phyloP scores from a whole-genome alignment of 2,888 invertebrate species.

The Sphecodes monilicornis region DNA sequence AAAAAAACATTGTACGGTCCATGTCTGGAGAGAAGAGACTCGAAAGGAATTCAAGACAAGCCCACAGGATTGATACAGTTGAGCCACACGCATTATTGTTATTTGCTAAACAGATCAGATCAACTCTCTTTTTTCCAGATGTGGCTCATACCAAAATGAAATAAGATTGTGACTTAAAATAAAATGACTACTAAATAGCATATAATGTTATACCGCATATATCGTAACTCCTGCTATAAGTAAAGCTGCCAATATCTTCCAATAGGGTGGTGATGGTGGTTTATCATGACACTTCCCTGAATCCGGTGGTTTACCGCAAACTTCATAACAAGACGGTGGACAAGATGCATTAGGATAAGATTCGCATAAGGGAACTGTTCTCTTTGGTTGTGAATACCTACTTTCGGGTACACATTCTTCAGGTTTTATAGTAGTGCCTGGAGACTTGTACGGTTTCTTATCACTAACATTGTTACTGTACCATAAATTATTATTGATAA shows the following conservation, averaged over 20 bases:
- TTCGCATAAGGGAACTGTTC: constrained; percentile 70
- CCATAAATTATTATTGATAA: constrained; percentile 69
- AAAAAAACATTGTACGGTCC: background rate
- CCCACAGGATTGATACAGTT: too few species aligned
- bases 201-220: constrained; percentile 70
- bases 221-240: constrained; percentile 78
- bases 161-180: background rate
- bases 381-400: constrained; percentile 61
- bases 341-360: constrained; percentile 68
- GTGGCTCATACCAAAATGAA: background rate
- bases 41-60: too few species aligned
- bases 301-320: constrained; percentile 58
- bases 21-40: background rate
- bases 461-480: constrained; percentile 69
- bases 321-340: constrained; percentile 76
- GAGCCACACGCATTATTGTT: too few species aligned
- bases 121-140: background rate
- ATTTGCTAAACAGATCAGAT: too few species aligned
- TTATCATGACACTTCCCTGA: constrained; percentile 31
- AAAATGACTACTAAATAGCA: constrained; percentile 5
- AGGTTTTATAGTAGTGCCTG: constrained; percentile 76
- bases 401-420: constrained; percentile 77
- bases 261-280: constrained; percentile 69
- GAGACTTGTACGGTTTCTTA: constrained; percentile 69
- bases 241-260: constrained; percentile 80